Percentiles rank a stretch among this genome's conserved stretches.
phyloP scores from a whole-genome alignment of 2,888 invertebrate genomes.

The Pammene fasciana region DNA sequence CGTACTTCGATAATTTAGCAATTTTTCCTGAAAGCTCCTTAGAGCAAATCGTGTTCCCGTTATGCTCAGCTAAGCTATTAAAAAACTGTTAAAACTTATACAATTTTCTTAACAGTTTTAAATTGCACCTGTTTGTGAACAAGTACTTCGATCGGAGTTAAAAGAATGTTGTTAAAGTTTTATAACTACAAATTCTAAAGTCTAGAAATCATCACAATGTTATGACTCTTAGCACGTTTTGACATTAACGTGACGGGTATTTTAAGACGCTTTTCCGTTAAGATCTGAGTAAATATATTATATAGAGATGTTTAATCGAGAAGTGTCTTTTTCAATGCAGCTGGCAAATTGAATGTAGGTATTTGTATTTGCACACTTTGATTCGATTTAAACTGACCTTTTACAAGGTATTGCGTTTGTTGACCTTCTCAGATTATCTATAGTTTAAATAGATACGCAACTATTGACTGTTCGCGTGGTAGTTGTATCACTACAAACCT shows the following conservation, averaged over 20 bases:
- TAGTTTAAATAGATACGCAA: neutral
- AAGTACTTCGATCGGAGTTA: neutral
- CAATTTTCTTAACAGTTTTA: conserved; percentile 10
- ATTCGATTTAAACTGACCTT: conserved; percentile 9
- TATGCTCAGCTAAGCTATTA: conserved; percentile 3
- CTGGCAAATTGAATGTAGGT: conserved; percentile 32
- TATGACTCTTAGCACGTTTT: conserved; percentile 11
- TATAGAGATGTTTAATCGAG: neutral
- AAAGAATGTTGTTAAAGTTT: neutral
- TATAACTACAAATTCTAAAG: neutral
- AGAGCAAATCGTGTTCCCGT: neutral
- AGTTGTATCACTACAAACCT: no score
- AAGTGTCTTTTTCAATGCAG: neutral
- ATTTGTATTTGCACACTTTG: conserved; percentile 10
- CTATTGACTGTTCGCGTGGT: neutral
- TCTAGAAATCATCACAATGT: neutral
- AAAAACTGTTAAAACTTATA: conserved; percentile 16
- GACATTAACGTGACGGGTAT: neutral
- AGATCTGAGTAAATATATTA: neutral
- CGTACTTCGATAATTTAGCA: neutral
- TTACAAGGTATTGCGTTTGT: conserved; percentile 7
- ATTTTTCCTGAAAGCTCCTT: neutral
- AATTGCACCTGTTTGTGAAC: conserved; percentile 5
- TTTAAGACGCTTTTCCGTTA: neutral
- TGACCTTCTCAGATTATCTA: neutral